These are phyloP conservation scores for Rhopalosiphum padi DNA, from an alignment of 1,140 invertebrate species.

Conservation along the genomic window DNA sequence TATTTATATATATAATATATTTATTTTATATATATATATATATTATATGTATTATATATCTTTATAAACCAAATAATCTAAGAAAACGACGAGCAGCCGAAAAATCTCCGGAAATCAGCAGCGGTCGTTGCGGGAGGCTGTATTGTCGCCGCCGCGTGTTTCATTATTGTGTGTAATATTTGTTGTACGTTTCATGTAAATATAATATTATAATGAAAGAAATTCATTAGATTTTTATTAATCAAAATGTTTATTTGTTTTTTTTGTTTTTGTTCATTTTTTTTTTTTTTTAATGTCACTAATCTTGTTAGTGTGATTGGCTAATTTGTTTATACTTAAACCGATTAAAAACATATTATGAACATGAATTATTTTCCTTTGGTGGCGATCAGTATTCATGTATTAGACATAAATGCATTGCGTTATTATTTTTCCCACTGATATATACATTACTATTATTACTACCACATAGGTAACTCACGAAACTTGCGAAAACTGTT, in stretches of 20 bases:
- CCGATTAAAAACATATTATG: slow-evolving; percentile 31
- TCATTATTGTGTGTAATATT: slow-evolving; percentile 12
- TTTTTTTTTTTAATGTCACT: slow-evolving; percentile 21
- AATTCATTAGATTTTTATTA: slow-evolving; percentile 46
- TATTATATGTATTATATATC: not conserved
- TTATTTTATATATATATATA: not conserved
- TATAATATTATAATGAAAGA: slow-evolving; percentile 39
- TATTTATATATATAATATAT: not conserved
- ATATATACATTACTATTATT: not conserved
- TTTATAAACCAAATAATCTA: slow-evolving; percentile 25
- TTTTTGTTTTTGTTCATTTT: slow-evolving; percentile 29
- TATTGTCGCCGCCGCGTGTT: not conserved
- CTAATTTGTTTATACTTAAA: slow-evolving; percentile 49
- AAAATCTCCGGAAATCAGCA: not conserved
- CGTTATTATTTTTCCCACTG: not conserved
- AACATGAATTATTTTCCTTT: not conserved
- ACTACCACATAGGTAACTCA: not conserved
- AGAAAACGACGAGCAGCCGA: not conserved
- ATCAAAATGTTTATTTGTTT: slow-evolving; percentile 2
- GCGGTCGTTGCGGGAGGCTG: not conserved
- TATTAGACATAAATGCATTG: not conserved
- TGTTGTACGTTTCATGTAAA: slow-evolving; percentile 51
- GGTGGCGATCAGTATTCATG: not conserved
- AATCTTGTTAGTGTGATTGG: slow-evolving; percentile 32
- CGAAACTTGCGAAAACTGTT: not conserved